Evolutionary conservation across 1,140 invertebrate species (phyloP).

Genomic region (Aphidius ervi): DNA sequence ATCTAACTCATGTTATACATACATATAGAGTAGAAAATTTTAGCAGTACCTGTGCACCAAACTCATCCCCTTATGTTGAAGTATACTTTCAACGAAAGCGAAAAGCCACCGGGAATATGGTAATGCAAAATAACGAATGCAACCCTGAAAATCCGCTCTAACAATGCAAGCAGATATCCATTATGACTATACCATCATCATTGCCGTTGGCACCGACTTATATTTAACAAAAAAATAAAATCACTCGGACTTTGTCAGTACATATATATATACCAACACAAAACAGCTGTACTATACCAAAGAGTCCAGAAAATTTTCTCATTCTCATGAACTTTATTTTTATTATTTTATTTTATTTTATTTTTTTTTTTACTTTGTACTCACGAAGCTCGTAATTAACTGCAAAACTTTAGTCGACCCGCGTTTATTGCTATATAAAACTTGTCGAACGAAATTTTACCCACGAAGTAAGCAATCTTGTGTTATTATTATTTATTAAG

Average conservation of each 20-base stretch:
- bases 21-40: no score
- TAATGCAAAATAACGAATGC: conserved; percentile 5
- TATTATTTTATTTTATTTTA: neutral
- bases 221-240: neutral
- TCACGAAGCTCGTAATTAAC: conserved; percentile 2
- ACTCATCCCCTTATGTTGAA: no score
- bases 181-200: no score
- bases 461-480: neutral
- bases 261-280: neutral
- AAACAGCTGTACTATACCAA: neutral
- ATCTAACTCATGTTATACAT: no score
- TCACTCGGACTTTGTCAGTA: neutral
- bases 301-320: no score
- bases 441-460: conserved; percentile 11
- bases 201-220: neutral
- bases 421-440: conserved; percentile 1
- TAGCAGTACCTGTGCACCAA: no score
- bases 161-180: conserved; percentile 7
- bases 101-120: conserved; percentile 6
- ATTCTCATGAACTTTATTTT: no score
- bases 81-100: neutral
- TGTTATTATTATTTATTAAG: no score
- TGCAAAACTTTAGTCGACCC: conserved; percentile 6
- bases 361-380: neutral
- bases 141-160: conserved; percentile 6